phyloP scores from a whole-genome alignment of 2,113 vertebrate species.

The Acrocephalus kingi region DNA sequence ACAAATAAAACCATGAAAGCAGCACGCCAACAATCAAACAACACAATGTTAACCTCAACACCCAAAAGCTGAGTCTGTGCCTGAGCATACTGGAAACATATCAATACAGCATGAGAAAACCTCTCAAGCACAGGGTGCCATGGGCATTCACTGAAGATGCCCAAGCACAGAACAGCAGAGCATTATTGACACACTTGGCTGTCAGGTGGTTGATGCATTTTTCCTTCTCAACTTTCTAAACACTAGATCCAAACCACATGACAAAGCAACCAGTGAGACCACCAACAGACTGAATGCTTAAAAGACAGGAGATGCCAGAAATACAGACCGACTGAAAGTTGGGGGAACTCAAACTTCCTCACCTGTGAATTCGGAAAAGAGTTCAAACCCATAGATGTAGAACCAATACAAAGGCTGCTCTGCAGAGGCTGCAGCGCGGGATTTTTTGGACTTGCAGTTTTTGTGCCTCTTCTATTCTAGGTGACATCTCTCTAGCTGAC shows the following conservation, averaged over 20 bases:
- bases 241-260: neutral
- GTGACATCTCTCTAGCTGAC: neutral
- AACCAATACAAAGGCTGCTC: neutral
- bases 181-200: neutral
- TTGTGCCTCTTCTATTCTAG: neutral
- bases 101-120: neutral
- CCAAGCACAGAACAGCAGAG: rapidly evolving
- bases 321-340: neutral
- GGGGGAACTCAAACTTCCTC: neutral
- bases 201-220: neutral
- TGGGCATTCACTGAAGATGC: neutral
- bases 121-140: neutral
- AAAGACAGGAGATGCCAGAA: neutral
- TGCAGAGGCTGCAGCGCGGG: neutral
- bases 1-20: neutral
- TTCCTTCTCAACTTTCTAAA: neutral
- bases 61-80: neutral
- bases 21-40: neutral
- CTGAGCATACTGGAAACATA: neutral
- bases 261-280: neutral
- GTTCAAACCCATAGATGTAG: neutral
- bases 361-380: neutral
- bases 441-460: neutral
- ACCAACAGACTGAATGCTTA: neutral
- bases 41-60: neutral